Evolutionary conservation across 1,140 invertebrate genomes (phyloP).

Genomic region (Hormaphis cornu): DNA sequence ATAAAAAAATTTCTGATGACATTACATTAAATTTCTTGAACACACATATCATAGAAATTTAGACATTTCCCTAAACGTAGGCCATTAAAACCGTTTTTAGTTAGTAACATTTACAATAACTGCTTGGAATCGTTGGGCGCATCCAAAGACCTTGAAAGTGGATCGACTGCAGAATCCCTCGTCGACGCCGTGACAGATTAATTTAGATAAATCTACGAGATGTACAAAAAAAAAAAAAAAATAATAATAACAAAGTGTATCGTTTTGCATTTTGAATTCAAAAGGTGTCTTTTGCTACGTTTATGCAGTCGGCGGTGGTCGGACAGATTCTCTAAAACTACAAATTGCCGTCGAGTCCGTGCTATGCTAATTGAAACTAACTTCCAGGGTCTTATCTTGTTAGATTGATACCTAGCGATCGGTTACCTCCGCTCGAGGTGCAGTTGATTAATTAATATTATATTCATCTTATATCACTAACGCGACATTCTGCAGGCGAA

Average conservation of each 20-base stretch:
- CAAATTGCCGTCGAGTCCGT: slow-evolving; percentile 3
- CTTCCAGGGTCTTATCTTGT: slow-evolving; percentile 29
- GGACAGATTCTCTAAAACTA: neutral
- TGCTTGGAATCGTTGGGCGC: too few species aligned
- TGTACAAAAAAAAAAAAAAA: neutral
- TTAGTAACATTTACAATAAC: too few species aligned
- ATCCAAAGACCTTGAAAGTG: too few species aligned
- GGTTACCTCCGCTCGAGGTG: slow-evolving; percentile 1
- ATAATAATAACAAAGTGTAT: neutral
- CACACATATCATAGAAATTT: too few species aligned
- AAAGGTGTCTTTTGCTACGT: neutral
- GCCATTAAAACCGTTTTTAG: too few species aligned
- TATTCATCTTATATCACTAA: slow-evolving; percentile 21
- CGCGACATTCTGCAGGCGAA: neutral
- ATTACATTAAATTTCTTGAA: too few species aligned
- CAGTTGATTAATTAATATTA: too few species aligned
- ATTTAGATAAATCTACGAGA: too few species aligned
- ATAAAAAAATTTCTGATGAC: too few species aligned
- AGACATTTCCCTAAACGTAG: too few species aligned
- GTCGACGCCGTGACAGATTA: too few species aligned
- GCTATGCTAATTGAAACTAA: slow-evolving; percentile 31
- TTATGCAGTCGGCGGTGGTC: neutral
- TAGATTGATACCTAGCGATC: slow-evolving; percentile 24
- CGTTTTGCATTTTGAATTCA: neutral
- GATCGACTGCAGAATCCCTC: too few species aligned